Conservation (phyloP, 53 echinoderm and acorn worm species). For the Astropecten irregularis region DNA sequence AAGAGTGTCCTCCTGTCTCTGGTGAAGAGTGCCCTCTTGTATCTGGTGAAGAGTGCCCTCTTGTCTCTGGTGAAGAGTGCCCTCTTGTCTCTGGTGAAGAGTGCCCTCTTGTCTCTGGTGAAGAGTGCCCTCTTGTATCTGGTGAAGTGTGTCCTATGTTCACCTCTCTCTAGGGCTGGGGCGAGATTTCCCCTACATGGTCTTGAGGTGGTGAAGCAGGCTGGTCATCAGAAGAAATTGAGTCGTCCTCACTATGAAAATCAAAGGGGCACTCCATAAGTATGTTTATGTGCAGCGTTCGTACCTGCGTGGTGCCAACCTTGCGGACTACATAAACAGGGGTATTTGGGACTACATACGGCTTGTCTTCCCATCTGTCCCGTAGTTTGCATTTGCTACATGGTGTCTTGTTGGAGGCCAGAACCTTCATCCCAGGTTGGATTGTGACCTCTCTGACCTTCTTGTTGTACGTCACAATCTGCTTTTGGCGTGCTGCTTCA, state of each 20-base stretch:
- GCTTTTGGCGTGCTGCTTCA: not conserved
- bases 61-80: too few relatives aligned
- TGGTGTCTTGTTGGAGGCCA: conserved; percentile 3
- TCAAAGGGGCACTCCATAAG: conserved; percentile 9
- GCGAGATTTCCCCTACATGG: too few relatives aligned
- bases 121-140: too few relatives aligned
- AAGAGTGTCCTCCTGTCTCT: too few relatives aligned
- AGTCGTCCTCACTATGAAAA: not conserved
- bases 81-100: too few relatives aligned
- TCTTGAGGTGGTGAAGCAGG: too few relatives aligned
- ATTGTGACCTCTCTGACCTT: not conserved
- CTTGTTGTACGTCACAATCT: not conserved
- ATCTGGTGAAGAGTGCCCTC: too few relatives aligned
- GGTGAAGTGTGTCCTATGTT: too few relatives aligned
- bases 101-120: too few relatives aligned
- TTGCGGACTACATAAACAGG: conserved; percentile 14
- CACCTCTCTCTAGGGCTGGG: too few relatives aligned
- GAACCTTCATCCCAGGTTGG: not conserved
- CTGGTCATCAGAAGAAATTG: too few relatives aligned
- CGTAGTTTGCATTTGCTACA: not conserved
- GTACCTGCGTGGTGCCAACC: not conserved
- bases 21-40: too few relatives aligned
- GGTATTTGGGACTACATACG: not conserved
- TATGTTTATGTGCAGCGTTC: conserved; percentile 29
- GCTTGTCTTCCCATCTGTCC: conserved; percentile 3